Evolutionary conservation across 2,797 vertebrate genomes (phyloP), one percentile per base, ranked within the genome.

Genomic region (Silurus lanzhouensis): DNA sequence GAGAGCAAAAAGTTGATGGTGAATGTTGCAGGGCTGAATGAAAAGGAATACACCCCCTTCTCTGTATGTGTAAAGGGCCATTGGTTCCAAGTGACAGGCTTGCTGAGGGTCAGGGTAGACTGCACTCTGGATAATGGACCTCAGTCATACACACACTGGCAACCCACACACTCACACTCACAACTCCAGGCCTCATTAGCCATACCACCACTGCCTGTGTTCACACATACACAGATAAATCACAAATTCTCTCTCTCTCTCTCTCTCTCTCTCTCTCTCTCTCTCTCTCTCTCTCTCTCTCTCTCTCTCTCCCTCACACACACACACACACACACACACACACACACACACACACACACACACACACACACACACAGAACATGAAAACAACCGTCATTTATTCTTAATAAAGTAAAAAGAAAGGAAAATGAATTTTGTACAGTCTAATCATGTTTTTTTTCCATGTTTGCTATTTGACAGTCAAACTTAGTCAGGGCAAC

Each of bases 141-240:
- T 91, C 89, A 71, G 87, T 92, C 48, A 67, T 91, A 88, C 38
- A 68, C 88, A 91, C 88, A 92, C 89, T 89, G 91, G 89, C 90
- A 90, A 90, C 89, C 83, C 88, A 90, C 88, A 90, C 88, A 86
- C 91, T 85, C 91, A 92, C 91, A 90, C 90, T 93, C 92, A 93
- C 86, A 82, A 92, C 93, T 93, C 91, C 92, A 94, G 91, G 93
- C 92, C 93, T 95, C 94, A 94, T 95, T 95, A 95, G 91, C 92
- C 93, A 88, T 93, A 92, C 93, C 92, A 93, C 92, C 92, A 94
- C 92, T 92, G 92, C 92, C 91, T 91, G 91, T 91, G 91, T 93
- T 93, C 91, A 92, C 90, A 93, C 52, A 61, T 66, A 68, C 85
- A 57, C 75, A 74, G 12, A 70, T 15, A 66, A 68, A 68, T 67